Base-by-base conservation (phyloP, 2,888 invertebrate species). In the Beris morrisii region DNA sequence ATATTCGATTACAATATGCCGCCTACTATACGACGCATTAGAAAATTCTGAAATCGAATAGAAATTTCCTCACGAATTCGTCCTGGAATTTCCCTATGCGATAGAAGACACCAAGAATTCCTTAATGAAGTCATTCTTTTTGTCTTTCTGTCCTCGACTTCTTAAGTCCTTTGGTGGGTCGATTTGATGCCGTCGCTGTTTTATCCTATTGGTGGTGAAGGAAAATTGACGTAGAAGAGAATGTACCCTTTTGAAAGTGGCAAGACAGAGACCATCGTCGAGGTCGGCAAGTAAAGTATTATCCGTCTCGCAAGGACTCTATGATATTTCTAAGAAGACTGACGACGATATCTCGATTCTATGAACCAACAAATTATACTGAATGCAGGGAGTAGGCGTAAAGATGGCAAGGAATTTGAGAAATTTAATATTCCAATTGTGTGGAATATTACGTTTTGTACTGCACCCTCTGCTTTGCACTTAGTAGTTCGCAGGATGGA, bases 51-150 rank as follows among this genome's bases (percentile, higher is more conserved):
- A 38, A 38, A 38, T 38, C 38, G 38, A 56, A 56, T 38, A 12
- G 61, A 61, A 45, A 61, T 61, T 52, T 61, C 50, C 52, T 12
- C 61, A 61, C 52, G 61, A 52, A 38, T 52, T 61, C n/a, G 46
- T 43, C 15, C 50, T 52, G 61, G 61, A 61, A 61, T 61, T 61
- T 61, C 15, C 58, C 22, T 57, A 57, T 57, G 45, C 45, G 48
- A 48, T 32, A 48, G 59, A 50, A 50, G 50, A 6, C 61, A 38
- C 38, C 61, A 61, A 61, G 61, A 61, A 61, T 61, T 61, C 50
- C 61, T 38, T 61, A 61, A 61, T 61, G 61, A 61, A 61, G 52
- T 61, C 61, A 38, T 61, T 50, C 61, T 61, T 52, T 50, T 61
- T 52, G 61, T 52, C 61, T 61, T 52, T 15, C 43, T 22, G 31